Percentiles rank a stretch among this genome's conserved stretches.
Conservation (phyloP, 2,113 vertebrate species). For the Machaerirhynchus nigripectus region DNA sequence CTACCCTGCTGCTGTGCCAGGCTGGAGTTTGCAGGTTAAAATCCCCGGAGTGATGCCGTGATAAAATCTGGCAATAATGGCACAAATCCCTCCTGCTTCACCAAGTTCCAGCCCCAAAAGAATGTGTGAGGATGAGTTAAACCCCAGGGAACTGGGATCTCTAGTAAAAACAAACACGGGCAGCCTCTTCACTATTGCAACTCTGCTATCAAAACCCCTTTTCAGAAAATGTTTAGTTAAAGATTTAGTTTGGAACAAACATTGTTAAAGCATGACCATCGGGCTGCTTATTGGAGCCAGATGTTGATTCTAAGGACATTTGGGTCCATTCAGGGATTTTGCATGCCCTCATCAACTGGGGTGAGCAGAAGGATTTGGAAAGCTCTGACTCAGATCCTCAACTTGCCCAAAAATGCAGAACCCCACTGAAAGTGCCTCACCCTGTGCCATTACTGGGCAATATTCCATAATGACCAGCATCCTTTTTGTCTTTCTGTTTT, state of each 20-base stretch:
- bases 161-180: slow-evolving; percentile 55
- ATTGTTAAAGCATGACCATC: slow-evolving; percentile 61
- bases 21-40: neutral
- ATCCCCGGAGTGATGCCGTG: neutral
- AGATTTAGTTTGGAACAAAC: slow-evolving; percentile 59
- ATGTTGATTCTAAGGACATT: slow-evolving; percentile 74
- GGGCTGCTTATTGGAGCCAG: slow-evolving; percentile 82
- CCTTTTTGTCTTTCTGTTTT: neutral
- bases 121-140: slow-evolving; percentile 60
- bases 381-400: slow-evolving; percentile 53
- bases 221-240: slow-evolving; percentile 69
- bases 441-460: neutral
- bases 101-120: neutral
- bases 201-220: slow-evolving; percentile 49
- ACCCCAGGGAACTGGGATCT: slow-evolving; percentile 40
- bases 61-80: neutral
- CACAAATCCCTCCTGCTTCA: neutral
- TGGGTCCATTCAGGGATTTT: slow-evolving; percentile 75
- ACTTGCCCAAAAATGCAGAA: slow-evolving; percentile 47
- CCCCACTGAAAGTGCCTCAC: slow-evolving; percentile 23
- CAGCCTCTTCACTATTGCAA: slow-evolving; percentile 44
- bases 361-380: slow-evolving; percentile 65
- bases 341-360: slow-evolving; percentile 73
- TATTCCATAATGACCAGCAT: neutral
- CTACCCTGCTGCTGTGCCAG: neutral